Base-by-base conservation (phyloP, 1,140 invertebrate genomes). In the Drosophila tani region DNA sequence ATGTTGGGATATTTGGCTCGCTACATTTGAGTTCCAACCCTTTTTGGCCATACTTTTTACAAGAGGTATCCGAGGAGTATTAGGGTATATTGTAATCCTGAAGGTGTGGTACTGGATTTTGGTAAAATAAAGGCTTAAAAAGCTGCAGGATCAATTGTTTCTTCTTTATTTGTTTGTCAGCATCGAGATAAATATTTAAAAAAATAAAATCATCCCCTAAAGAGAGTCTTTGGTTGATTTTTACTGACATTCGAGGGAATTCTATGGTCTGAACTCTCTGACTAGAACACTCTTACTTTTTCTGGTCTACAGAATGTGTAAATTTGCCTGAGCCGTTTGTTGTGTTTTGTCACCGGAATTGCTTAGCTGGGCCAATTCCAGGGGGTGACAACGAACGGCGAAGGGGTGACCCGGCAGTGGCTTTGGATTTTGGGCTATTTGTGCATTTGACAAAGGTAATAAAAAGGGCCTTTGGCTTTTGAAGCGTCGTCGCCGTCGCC, bases 361-460 rank as follows among this genome's bases (percentile, higher is more conserved):
- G 75, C 74, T 78, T 58, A 51, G 65, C 62, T 68, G 70, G 53
- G 45, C 41, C 58, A 49, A 47, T 32, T 68, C 64, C 17, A 11
- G 24, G 47, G 19, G 19, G 53, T 40, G 53, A 40, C 53, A 40
- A 40, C 53, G 15, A 24, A 38, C 3, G 45, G 29, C 15, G 35
- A 43, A 55, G 35, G 35, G 68, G 58, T 64, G 45, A 55, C 59
- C 57, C 55, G 50, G 75, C 45, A 56, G 75, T 73, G 62, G 56
- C 50, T 86, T 69, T 73, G 83, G 75, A 82, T 87, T 87, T 77
- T 86, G 47, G 79, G 83, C 85, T 87, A 88, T 87, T 88, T 87
- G 85, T 87, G 84, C 78, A 85, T 87, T 90, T 87, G 84, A 88
- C 84, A 87, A 87, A 87, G 84, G 81, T 87, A 87, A 87, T 87